Evolutionary conservation across 2,113 vertebrate species (phyloP), one percentile per base, ranked within the genome.

Genomic region (Pica pica): DNA sequence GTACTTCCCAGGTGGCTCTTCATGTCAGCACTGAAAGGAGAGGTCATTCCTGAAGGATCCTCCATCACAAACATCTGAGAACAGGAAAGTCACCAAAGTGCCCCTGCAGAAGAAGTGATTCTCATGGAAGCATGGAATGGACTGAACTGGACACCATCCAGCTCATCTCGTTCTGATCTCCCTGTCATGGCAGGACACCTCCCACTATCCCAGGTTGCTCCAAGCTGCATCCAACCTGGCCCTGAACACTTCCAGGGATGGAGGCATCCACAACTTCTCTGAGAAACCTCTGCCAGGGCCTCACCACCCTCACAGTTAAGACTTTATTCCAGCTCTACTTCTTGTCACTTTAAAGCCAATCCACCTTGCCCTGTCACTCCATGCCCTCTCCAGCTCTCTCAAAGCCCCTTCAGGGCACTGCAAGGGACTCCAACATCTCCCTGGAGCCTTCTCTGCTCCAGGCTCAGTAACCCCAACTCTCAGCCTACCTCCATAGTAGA

Each of bases 41-140:
- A 91, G 91, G 89, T 75, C 84, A 59, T 41, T 95, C 87, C 85
- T 94, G 65, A 87, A 83, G 83, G 68, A 93, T 88, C 44, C 76
- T 94, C 70, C 55, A 93, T 47, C 90, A 92, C 83, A 89, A 89
- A 94, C 56, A 95, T 82, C 87, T 67, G 37, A 95, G 74, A 93
- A 55, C 64, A 87, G 47, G 65, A 41, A 95, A 94, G 77, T 79
- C 90, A 89, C 35, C 76, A 63, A 95, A 82, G 77, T 61, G 90
- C 83, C 87, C n/a, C 55, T 18, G 9, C 90, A 92, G 87, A 44
- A 95, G 83, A 74, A 86, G 74, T 6, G 22, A 94, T 77, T 90
- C 85, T 91, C 93, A 78, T 4, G 8, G 70, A 71, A 71, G 21
- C n/a, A 55, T 4, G 61, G n/a, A 60, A 60, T 30, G 39, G 31